Percentiles rank a stretch among this genome's conserved stretches.
phyloP scores from a whole-genome alignment of 2,888 invertebrate species.

The Latrodectus elegans region DNA sequence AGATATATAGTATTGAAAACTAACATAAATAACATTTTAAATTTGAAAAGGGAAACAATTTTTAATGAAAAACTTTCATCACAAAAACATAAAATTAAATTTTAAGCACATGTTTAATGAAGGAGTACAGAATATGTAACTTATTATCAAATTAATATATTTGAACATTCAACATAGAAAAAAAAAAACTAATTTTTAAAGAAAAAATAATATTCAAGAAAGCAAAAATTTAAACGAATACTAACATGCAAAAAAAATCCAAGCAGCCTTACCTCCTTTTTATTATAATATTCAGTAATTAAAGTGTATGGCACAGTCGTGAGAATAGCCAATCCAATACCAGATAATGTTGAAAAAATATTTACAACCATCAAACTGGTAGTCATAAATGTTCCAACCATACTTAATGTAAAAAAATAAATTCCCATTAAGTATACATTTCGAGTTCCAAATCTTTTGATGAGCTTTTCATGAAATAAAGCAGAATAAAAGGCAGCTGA shows the following conservation, averaged over 20 bases:
- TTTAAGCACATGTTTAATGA: too few species aligned
- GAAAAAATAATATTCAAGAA: neutral
- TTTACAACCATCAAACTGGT: conserved; percentile 72
- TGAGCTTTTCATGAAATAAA: conserved; percentile 72
- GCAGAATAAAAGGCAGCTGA: conserved; percentile 73
- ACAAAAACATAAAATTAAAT: too few species aligned
- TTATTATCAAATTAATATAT: neutral
- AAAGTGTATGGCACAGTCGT: conserved; percentile 73
- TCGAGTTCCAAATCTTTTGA: conserved; percentile 71
- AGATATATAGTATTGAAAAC: too few species aligned
- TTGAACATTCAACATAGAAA: conserved; percentile 1
- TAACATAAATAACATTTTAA: too few species aligned
- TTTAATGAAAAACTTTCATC: too few species aligned
- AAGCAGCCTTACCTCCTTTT: conserved; percentile 71
- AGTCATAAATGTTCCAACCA: conserved; percentile 72
- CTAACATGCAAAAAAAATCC: neutral
- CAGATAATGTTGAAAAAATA: conserved; percentile 72
- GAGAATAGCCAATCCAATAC: conserved; percentile 72
- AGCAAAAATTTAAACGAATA: too few species aligned
- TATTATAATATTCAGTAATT: conserved; percentile 72
- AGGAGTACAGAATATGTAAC: too few species aligned
- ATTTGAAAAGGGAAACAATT: too few species aligned
- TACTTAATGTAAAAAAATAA: conserved; percentile 72
- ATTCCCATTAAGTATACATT: conserved; percentile 72
- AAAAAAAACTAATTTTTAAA: neutral